These are phyloP conservation scores for Myxocyprinus asiaticus DNA, from an alignment of 2,113 vertebrate genomes.

Conservation along the genomic window DNA sequence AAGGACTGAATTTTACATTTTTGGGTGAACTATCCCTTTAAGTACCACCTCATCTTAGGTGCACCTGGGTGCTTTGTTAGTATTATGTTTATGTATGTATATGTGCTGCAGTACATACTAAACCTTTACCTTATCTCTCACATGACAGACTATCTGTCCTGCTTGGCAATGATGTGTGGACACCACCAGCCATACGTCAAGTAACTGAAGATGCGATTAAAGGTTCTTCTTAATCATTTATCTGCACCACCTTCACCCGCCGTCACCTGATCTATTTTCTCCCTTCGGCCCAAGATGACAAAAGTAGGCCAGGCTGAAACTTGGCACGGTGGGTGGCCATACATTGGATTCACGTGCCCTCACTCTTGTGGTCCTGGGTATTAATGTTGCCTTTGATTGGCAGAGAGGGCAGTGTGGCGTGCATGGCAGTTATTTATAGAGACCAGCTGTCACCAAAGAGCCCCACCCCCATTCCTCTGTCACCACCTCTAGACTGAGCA, in stretches of 20 bases:
- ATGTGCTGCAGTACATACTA: too few relatives aligned
- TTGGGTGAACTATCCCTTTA: too few relatives aligned
- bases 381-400: constrained; percentile 53
- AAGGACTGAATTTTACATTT: too few relatives aligned
- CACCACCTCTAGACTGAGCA: neutral
- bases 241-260: neutral
- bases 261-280: constrained; percentile 16
- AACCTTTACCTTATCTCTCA: constrained; percentile 13
- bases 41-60: too few relatives aligned
- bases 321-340: too few relatives aligned
- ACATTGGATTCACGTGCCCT: too few relatives aligned
- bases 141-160: neutral
- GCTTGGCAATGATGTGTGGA: neutral
- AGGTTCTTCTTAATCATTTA: constrained; percentile 31
- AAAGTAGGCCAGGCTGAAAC: too few relatives aligned
- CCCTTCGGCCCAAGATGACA: too few relatives aligned
- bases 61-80: too few relatives aligned
- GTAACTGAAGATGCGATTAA: constrained; percentile 36
- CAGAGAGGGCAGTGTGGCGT: neutral
- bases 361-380: too few relatives aligned
- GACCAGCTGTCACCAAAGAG: constrained; percentile 70
- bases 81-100: too few relatives aligned
- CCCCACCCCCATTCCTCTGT: constrained; percentile 30
- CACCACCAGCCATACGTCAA: constrained; percentile 9
- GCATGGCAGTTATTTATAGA: constrained; percentile 72